Conservation (phyloP, 2,113 vertebrate species). For the Crotophaga sulcirostris region DNA sequence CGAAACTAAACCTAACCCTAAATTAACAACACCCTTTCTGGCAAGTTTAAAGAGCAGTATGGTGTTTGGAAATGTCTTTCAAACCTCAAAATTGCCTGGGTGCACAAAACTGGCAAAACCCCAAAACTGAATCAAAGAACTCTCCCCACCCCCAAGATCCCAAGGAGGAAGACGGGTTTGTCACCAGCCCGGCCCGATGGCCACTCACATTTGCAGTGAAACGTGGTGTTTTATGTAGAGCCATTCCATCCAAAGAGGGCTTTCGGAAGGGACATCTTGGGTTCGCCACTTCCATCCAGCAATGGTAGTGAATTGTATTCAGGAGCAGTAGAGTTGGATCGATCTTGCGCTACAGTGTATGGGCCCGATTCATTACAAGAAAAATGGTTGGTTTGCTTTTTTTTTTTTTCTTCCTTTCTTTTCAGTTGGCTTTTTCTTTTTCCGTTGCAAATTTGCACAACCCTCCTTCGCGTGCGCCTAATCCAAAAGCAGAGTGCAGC, state of each 20-base stretch:
- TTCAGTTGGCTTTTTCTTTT: neutral
- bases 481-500: neutral
- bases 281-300: slow-evolving; percentile 73
- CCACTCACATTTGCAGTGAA: slow-evolving; percentile 7
- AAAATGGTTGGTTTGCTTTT: neutral
- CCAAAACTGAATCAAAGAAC: slow-evolving; percentile 1
- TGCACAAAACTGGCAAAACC: slow-evolving; percentile 45
- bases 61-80: slow-evolving; percentile 69
- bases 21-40: slow-evolving; percentile 79
- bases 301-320: slow-evolving; percentile 77
- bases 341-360: neutral
- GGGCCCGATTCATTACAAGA: slow-evolving; percentile 67
- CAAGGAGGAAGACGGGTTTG: slow-evolving; percentile 25
- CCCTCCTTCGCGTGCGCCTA: neutral
- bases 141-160: neutral
- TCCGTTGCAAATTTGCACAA: neutral
- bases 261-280: slow-evolving; percentile 63
- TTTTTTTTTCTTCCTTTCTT: neutral
- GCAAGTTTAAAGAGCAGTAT: slow-evolving; percentile 86
- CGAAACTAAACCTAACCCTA: slow-evolving; percentile 77
- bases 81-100: slow-evolving; percentile 58
- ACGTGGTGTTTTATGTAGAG: slow-evolving; percentile 43
- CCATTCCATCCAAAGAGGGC: slow-evolving; percentile 63
- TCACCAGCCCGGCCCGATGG: neutral
- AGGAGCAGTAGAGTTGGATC: slow-evolving; percentile 54